Evolutionary conservation across 2,113 vertebrate genomes (phyloP), one percentile per base, ranked within the genome.

Genomic region (Triplophysa dalaica): DNA sequence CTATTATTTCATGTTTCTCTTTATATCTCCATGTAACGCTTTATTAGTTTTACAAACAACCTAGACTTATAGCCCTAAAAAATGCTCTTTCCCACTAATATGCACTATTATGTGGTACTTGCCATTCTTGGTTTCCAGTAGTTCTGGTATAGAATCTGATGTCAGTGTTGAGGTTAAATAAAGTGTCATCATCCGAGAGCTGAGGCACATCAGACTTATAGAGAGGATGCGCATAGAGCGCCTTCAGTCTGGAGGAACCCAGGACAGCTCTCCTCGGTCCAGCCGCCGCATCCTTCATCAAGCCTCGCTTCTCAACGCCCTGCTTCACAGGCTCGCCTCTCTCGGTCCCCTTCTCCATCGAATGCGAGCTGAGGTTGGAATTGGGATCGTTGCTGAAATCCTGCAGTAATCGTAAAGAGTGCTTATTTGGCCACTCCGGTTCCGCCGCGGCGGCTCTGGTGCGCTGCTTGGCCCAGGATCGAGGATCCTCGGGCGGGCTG

Each of bases 101-200:
- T 43, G 6, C 6, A 21, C 43, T 19, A 13, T 3, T 17, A 19
- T 21, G 26, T 3, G 22, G 16, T 56, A 66, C 96, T 97, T 92
- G 98, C 97, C 97, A 97, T 84, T 93, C 95, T 41, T 91, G 91
- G 80, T 90, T 94, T 80, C 94, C 95, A 0, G 91, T 91, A 45
- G 93, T 92, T 88, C 92, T 95, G 54, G 96, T 94, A 83, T 96
- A 95, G 85, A 97, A 94, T 78, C 94, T 93, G 87, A 97, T 94
- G 91, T 98, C 95, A 26, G 92, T 94, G 85, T 97, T 95, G 87
- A 98, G 94, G 83, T 94, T 95, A 88, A 99, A 99, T 73, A 99
- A 87, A 77, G 94, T 94, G 87, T 98, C 97, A 38, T 92, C 92
- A 43, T 96, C 95, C 0, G 92, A 90, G 8, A 97, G 92, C 11